Evolutionary conservation across 1,140 invertebrate genomes (phyloP), one percentile per base, ranked within the genome.

Genomic region (Andrena cerasifolii): DNA sequence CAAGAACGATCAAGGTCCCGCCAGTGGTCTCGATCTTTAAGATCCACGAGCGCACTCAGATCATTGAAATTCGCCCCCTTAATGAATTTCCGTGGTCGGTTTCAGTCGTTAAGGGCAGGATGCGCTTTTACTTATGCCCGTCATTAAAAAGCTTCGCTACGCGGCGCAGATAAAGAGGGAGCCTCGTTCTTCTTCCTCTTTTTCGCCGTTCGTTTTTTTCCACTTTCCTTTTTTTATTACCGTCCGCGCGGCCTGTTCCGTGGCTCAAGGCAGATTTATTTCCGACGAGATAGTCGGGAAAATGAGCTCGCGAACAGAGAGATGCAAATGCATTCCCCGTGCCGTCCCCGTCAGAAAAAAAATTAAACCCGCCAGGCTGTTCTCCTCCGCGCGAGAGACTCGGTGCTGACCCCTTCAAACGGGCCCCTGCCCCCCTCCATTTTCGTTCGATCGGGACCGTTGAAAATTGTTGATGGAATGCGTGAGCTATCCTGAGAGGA

Each of bases 51-150:
- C 65, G 66, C 1, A 5, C 18, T 49, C 16, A 47, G 56, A 73
- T 78, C 49, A 73, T 78, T 72, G 49, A 73, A 72, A 54, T 40
- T 28, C 21, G 21, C 24, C 26, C n/a, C 47, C 26, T 79, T 79
- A 79, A 79, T 79, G 78, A 79, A 79, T 79, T 79, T 79, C 78
- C 72, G 47, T 26, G 78, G 61, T 67, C 72, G 58, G 71, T 59
- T 79, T 79, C 72, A 47, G 54, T 79, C 71, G 72, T 84, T 84
- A 84, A 84, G 66, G 62, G 68, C 71, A 61, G 78, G 71, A 79
- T 79, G 66, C 61, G 59, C 76, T 76, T 82, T 84, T 82, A 81
- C 80, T 84, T 84, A 74, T 71, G 49, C 61, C 31, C 71, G 61
- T 74, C 77, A 75, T 82, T 84, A 82, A 73, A 82, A 79, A 63